Conservation (phyloP, 2,113 vertebrate genomes). For the Dicaeum eximium region DNA sequence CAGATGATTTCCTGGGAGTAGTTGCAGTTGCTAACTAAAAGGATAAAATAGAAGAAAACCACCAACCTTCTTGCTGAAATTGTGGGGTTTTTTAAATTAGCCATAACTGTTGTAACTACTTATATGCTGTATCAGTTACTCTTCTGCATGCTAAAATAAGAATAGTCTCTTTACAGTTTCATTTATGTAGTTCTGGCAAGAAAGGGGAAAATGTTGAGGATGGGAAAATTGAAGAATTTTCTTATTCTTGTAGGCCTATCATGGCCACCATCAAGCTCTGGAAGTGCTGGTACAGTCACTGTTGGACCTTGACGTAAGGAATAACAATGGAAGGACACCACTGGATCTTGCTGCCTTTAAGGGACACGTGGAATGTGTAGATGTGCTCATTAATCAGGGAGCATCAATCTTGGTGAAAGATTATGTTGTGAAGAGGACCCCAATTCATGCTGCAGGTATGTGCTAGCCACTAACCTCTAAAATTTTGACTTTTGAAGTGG, state of each 20-base stretch:
- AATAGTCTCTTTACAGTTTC: not conserved
- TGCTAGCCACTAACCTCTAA: not conserved
- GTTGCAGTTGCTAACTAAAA: not conserved
- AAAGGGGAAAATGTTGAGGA: not conserved
- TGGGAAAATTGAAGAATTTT: not conserved
- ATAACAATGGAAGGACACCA: slow-evolving; percentile 90
- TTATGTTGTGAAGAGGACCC: slow-evolving; percentile 91
- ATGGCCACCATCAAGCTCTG: slow-evolving; percentile 94
- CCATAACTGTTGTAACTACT: not conserved
- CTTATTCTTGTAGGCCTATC: slow-evolving; percentile 83
- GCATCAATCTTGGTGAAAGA: slow-evolving; percentile 96
- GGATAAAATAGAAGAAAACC: not conserved
- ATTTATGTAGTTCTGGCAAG: not conserved
- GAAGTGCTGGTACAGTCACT: slow-evolving; percentile 96
- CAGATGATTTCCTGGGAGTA: not conserved
- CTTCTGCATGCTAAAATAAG: not conserved
- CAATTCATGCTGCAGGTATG: slow-evolving; percentile 94
- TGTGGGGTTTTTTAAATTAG: not conserved
- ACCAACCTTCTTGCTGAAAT: not conserved
- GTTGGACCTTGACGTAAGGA: slow-evolving; percentile 95
- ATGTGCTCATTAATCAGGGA: slow-evolving; percentile 96
- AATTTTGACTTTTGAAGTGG: not conserved
- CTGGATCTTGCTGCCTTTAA: slow-evolving; percentile 94
- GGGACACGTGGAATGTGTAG: slow-evolving; percentile 95
- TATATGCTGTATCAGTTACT: not conserved